Percentiles rank a stretch among this genome's conserved stretches.
Conservation (phyloP, 2,797 vertebrate genomes). For the Cryptoblepharus egeriae region DNA sequence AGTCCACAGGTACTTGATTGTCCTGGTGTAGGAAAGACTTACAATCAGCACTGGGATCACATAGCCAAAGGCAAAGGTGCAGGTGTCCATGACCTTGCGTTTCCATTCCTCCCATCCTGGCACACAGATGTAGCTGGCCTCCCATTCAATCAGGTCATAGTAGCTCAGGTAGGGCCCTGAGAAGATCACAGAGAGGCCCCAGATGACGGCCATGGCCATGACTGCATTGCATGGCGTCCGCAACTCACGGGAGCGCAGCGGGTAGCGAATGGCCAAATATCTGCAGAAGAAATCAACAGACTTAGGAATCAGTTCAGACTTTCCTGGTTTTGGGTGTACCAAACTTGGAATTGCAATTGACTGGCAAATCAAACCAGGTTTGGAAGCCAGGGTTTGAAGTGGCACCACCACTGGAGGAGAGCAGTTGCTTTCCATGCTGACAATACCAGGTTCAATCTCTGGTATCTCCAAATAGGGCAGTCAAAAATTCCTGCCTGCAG, state of each 20-base stretch:
- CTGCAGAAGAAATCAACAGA: conserved; percentile 62
- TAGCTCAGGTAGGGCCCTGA: conserved; percentile 89
- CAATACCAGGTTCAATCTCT: too few relatives aligned
- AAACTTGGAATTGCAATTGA: too few relatives aligned
- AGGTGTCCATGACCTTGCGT: conserved; percentile 87
- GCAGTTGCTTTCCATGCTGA: too few relatives aligned
- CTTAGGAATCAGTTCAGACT: background rate
- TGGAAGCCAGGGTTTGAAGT: too few relatives aligned
- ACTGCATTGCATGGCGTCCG: conserved; percentile 85
- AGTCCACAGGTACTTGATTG: conserved; percentile 91
- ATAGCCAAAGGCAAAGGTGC: conserved; percentile 87
- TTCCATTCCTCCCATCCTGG: conserved; percentile 87
- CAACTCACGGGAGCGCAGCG: conserved; percentile 85
- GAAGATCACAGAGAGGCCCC: conserved; percentile 87
- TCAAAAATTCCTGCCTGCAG: too few relatives aligned
- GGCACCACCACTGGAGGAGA: too few relatives aligned
- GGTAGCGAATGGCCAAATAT: conserved; percentile 90
- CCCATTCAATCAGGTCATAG: conserved; percentile 86
- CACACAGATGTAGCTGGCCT: conserved; percentile 86
- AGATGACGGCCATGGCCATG: conserved; percentile 87
- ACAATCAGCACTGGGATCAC: conserved; percentile 87
- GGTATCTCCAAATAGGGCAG: too few relatives aligned
- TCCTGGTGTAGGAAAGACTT: conserved; percentile 88
- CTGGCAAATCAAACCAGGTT: too few relatives aligned
- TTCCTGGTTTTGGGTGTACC: too few relatives aligned